Evolutionary conservation across 1,140 invertebrate species (phyloP), one percentile per base, ranked within the genome.

Genomic region (Bombus huntii): DNA sequence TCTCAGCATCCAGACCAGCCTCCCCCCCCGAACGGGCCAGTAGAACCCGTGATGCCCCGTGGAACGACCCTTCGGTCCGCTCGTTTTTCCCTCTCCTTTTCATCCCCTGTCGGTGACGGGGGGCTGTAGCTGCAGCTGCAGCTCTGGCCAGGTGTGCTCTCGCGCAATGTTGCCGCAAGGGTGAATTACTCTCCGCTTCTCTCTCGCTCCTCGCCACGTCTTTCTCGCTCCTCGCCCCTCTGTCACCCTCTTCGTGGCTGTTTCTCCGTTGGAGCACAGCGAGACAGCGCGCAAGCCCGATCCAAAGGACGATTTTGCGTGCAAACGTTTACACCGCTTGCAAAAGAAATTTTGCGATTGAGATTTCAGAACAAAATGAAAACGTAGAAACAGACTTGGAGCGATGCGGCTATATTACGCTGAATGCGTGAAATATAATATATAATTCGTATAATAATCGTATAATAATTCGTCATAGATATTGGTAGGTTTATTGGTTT

Each of bases 141-240:
- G 88, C 91, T 91, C 79, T 90, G 92, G 91, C 94, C 94, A 95
- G 94, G 94, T 95, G 94, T 93, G 93, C 91, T 90, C 90, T 93
- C 92, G 92, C 90, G 92, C 92, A 91, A 92, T 91, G 91, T 93
- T 93, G 89, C 93, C 92, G 90, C 88, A 93, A 88, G 92, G 92
- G 92, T 92, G 89, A 83, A 76, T 84, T 76, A 82, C 81, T 47
- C 78, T 77, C 62, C 15, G 65, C 62, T 42, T 68, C 80, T 42
- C 28, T 59, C 25, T 39, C 59, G n/a, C n/a, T 62, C 42, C 13
- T 22, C 47, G 47, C 18, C 18, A 8, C 12, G 59, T 13, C 59
- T 5, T 31, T 28, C 62, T 75, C 73, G 13, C 73, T 70, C 65
- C 18, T 31, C 31, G 3, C 44, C 37, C 77, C n/a, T n/a, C 71